A percentile compares a stretch with the other conserved stretches of the same genome.
Conservation (phyloP, 2,888 invertebrate genomes). For the Clostera curtula region DNA sequence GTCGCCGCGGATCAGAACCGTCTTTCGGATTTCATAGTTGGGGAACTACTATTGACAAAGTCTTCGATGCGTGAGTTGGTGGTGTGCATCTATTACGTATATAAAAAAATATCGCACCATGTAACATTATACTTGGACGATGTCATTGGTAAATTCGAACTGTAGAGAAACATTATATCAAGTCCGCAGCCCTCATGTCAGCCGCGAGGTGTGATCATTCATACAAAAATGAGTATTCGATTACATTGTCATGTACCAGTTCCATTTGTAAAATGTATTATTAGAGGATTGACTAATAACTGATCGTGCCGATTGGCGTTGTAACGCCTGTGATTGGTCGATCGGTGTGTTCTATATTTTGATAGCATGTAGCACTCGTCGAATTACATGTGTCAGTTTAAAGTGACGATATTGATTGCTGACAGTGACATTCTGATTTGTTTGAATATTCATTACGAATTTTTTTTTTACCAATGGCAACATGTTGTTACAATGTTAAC, state of each 20-base stretch:
- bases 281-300: too few species aligned
- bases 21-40: constrained; percentile 52
- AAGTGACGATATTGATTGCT: too few species aligned
- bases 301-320: too few species aligned
- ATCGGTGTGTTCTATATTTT: too few species aligned
- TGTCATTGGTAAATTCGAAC: constrained; percentile 62
- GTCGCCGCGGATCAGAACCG: constrained; percentile 47
- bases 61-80: constrained; percentile 48
- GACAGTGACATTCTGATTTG: too few species aligned
- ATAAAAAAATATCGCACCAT: constrained; percentile 55
- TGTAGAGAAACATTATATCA: constrained; percentile 54
- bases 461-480: too few species aligned
- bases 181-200: constrained; percentile 18
- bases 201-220: constrained; percentile 38
- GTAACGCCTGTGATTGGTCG: too few species aligned
- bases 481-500: too few species aligned
- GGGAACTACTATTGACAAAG: constrained; percentile 45
- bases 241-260: constrained; percentile 27
- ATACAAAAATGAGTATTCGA: constrained; percentile 37
- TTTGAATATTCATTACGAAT: too few species aligned
- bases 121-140: constrained; percentile 55
- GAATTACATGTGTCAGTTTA: too few species aligned
- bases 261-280: constrained; percentile 7
- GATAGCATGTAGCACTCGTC: too few species aligned
- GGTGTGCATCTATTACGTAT: constrained; percentile 56